A percentile compares a stretch with the other conserved stretches of the same genome.
These are phyloP conservation scores for Ligdia adustata DNA, from an alignment of 2,888 invertebrate species.

Conservation along the genomic window DNA sequence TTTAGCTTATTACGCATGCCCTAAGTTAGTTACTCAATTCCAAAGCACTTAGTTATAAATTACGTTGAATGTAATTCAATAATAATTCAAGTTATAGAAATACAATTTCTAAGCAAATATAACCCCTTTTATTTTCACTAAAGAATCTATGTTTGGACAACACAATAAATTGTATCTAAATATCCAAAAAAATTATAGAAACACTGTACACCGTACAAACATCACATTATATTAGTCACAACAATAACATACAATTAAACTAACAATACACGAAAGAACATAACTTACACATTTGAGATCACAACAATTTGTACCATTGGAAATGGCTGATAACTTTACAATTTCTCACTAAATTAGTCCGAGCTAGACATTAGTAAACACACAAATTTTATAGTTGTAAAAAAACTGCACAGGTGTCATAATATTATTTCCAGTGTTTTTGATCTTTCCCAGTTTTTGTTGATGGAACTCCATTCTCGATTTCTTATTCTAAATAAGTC, in stretches of 20 bases:
- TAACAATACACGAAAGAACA: slow-evolving; percentile 40
- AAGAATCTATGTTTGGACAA: slow-evolving; percentile 52
- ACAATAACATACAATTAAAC: slow-evolving; percentile 48
- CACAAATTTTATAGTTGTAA: slow-evolving; percentile 7
- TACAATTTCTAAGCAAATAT: slow-evolving; percentile 44
- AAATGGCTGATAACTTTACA: slow-evolving; percentile 24
- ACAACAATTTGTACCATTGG: slow-evolving; percentile 47
- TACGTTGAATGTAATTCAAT: slow-evolving; percentile 27
- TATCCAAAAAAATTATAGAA: slow-evolving; percentile 67
- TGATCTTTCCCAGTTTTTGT: too few relatives aligned
- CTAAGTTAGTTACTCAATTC: neutral
- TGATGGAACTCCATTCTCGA: too few relatives aligned
- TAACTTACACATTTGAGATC: slow-evolving; percentile 50
- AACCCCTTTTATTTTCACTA: slow-evolving; percentile 45
- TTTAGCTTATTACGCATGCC: neutral
- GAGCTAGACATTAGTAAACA: slow-evolving; percentile 22
- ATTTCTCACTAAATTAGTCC: slow-evolving; percentile 24
- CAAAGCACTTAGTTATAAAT: slow-evolving; percentile 1
- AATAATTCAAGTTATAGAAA: slow-evolving; percentile 40
- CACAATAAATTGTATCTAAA: slow-evolving; percentile 66
- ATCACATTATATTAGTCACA: slow-evolving; percentile 69
- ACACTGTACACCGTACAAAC: slow-evolving; percentile 78
- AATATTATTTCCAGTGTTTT: too few relatives aligned
- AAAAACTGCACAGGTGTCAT: neutral
- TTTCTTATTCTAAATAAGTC: too few relatives aligned